Conservation (phyloP, 2,113 vertebrate genomes). For the Phalacrocorax aristotelis region DNA sequence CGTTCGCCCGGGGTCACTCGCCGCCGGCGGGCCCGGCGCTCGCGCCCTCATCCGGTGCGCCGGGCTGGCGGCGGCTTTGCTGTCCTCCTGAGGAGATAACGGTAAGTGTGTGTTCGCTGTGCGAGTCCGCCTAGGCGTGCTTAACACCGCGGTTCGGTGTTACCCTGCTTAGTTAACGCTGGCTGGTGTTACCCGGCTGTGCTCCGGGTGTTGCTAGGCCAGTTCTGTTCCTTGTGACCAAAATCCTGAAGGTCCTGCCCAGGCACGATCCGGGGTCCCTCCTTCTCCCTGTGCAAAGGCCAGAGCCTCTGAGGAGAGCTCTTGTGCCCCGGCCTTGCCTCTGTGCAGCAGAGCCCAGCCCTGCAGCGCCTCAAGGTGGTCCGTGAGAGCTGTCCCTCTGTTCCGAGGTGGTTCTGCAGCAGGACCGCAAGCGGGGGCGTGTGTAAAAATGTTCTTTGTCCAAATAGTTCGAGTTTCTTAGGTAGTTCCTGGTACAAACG, state of each 20-base stretch:
- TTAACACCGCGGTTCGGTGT: too few species aligned
- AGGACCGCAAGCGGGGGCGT: not conserved
- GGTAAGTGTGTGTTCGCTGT: too few species aligned
- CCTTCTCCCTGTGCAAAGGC: rapidly evolving
- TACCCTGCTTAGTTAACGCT: too few species aligned
- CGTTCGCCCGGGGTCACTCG: rapidly evolving
- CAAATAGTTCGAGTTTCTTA: not conserved
- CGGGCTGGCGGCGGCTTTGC: not conserved
- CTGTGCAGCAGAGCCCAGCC: not conserved
- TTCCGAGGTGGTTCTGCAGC: not conserved
- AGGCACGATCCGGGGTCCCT: not conserved
- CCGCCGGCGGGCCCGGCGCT: not conserved
- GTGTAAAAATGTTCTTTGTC: not conserved
- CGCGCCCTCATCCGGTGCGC: too few species aligned
- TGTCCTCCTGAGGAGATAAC: rapidly evolving
- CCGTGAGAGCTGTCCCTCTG: rapidly evolving
- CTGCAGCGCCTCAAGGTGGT: not conserved
- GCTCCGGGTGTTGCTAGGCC: not conserved
- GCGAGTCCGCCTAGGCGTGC: not conserved
- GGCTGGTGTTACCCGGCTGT: not conserved
- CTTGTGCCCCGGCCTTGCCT: too few species aligned
- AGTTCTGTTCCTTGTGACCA: rapidly evolving
- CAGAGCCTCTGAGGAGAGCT: not conserved
- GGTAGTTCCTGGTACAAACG: not conserved
- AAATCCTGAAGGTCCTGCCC: too few species aligned